Percentiles rank a stretch among this genome's conserved stretches.
These are phyloP conservation scores for Mobula hypostoma DNA, from an alignment of 2,113 vertebrate species.

Conservation along the genomic window DNA sequence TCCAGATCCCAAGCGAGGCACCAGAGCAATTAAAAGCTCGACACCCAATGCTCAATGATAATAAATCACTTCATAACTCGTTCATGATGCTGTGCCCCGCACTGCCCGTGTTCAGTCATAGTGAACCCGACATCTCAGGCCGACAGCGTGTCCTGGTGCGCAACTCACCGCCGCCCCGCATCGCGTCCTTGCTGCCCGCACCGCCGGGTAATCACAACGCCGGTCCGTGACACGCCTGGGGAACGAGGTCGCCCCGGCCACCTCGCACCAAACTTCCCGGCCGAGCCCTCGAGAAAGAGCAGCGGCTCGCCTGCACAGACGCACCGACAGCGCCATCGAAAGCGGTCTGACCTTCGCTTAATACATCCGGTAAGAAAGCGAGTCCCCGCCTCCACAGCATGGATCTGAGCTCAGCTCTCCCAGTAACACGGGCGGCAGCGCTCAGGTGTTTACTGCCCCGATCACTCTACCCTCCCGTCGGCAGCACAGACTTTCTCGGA, in stretches of 20 bases:
- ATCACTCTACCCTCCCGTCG: not conserved
- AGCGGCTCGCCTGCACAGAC: not conserved
- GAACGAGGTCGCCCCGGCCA: not conserved
- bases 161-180: not conserved
- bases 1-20: not conserved
- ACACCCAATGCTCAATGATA: not conserved
- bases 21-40: not conserved
- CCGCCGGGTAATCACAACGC: not conserved
- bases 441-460: not conserved
- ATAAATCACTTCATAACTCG: no score
- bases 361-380: not conserved
- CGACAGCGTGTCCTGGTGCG: not conserved
- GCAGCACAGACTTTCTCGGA: not conserved
- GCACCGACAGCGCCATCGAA: slow-evolving; percentile 13
- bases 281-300: not conserved
- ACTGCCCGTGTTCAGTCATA: not conserved
- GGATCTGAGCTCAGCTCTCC: not conserved
- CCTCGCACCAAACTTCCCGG: not conserved
- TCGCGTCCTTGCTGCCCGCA: not conserved
- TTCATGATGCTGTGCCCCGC: no score
- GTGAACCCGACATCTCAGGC: not conserved
- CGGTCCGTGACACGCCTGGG: not conserved
- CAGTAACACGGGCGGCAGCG: not conserved
- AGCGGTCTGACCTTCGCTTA: not conserved
- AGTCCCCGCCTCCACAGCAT: not conserved